Conservation (phyloP, 1,140 invertebrate genomes). For the Macrostomum lignano region DNA sequence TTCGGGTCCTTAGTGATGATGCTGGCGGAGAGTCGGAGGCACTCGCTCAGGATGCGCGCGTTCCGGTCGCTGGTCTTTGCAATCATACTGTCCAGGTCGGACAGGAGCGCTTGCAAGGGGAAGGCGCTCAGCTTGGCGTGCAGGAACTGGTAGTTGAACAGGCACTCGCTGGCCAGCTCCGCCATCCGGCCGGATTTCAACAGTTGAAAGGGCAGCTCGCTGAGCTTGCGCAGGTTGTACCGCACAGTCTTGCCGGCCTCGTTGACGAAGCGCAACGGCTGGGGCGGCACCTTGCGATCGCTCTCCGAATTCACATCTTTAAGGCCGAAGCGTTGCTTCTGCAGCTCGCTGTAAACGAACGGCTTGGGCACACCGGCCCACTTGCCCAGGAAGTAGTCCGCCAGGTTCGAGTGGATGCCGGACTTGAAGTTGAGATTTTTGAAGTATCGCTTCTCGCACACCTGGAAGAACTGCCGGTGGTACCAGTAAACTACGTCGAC, state of each 20-base stretch:
- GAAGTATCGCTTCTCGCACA: conserved; percentile 61
- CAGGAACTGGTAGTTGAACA: conserved; percentile 90
- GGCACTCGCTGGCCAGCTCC: conserved; percentile 63
- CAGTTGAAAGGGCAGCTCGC: conserved; percentile 68
- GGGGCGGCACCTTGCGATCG: conserved; percentile 73
- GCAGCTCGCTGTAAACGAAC: conserved; percentile 84
- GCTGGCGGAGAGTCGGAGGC: conserved; percentile 38
- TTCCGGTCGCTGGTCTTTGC: conserved; percentile 45
- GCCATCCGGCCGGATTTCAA: conserved; percentile 59
- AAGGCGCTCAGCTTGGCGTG: conserved; percentile 78
- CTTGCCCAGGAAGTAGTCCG: conserved; percentile 81
- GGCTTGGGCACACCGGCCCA: conserved; percentile 67
- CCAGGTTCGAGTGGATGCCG: conserved; percentile 82
- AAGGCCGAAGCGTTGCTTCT: conserved; percentile 41
- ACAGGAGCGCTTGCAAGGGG: conserved; percentile 57
- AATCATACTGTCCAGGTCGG: conserved; percentile 79
- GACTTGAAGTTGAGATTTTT: conserved; percentile 80
- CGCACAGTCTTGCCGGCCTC: conserved; percentile 33
- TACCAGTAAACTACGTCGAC: conserved; percentile 93
- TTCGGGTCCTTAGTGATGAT: conserved; percentile 58
- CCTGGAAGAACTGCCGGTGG: conserved; percentile 33
- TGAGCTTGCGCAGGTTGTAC: conserved; percentile 29
- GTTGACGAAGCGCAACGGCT: conserved; percentile 64
- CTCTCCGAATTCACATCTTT: conserved; percentile 62
- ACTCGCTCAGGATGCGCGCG: conserved; percentile 69